Percentiles rank a stretch among this genome's conserved stretches.
Evolutionary conservation across 1,140 invertebrate genomes (phyloP).

Genomic region (Lasioglossum albipes): DNA sequence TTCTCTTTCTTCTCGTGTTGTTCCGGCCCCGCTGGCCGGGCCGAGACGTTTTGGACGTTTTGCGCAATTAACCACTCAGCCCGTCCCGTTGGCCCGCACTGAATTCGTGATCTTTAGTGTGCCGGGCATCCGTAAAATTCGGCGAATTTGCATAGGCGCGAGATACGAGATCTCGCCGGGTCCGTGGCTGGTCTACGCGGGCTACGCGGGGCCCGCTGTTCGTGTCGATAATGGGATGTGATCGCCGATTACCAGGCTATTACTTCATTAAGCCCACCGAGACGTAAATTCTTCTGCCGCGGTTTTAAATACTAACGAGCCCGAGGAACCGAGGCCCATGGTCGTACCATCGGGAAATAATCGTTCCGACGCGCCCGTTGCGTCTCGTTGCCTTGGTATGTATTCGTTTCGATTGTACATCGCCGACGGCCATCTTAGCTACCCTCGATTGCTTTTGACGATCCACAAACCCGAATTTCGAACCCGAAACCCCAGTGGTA

Average conservation of each 20-base stretch:
- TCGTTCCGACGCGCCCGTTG: not conserved
- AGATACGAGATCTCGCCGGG: conserved; percentile 60
- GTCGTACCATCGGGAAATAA: conserved; percentile 1
- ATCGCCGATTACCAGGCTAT: conserved; percentile 55
- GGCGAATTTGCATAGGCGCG: conserved; percentile 62
- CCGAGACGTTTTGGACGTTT: conserved; percentile 57
- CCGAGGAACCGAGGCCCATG: not conserved
- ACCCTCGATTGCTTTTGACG: not conserved
- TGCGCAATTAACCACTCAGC: conserved; percentile 70
- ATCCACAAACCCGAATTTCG: not conserved
- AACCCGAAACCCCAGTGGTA: not conserved
- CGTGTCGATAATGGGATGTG: conserved; percentile 48
- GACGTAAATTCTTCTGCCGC: conserved; percentile 34
- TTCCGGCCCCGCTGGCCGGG: not conserved
- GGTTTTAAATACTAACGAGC: conserved; percentile 37
- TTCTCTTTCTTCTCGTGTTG: conserved; percentile 29
- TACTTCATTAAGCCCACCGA: conserved; percentile 56
- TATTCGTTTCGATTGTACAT: not conserved
- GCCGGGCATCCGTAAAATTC: conserved; percentile 63
- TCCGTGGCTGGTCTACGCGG: conserved; percentile 29
- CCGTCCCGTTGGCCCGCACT: conserved; percentile 54
- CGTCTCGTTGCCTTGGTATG: not conserved
- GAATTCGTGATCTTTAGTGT: conserved; percentile 64
- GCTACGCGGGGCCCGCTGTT: conserved; percentile 30
- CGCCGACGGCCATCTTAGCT: not conserved